Evolutionary conservation across 2,888 invertebrate genomes (phyloP), one percentile per base, ranked within the genome.

Genomic region (Euclidia mi): DNA sequence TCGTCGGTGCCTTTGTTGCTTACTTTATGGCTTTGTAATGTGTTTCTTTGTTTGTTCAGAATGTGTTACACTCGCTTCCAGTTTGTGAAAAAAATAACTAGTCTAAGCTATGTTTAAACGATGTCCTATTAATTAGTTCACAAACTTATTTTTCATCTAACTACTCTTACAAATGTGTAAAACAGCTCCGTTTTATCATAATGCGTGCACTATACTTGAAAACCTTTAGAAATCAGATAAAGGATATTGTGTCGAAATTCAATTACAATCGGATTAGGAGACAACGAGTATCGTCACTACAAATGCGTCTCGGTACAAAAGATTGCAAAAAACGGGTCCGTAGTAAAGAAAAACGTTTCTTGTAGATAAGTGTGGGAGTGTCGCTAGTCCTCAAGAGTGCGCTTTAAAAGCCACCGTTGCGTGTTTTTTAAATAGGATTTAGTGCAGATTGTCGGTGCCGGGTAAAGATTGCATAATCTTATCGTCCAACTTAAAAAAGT

Each of bases 1-100:
- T 86, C 87, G 92, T 89, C 94, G 94, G 94, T 84, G 78, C 87
- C 92, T 94, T 94, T 94, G 94, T 92, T 90, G 90, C 82, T 83
- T 79, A 87, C 86, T 94, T 94, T 94, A 94, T 90, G 89, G 92
- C 89, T 91, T 90, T 88, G 94, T 94, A 93, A 94, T 93, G 93
- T 91, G 91, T 92, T 92, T 92, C 91, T 91, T 92, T 94, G 92
- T 94, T 93, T 94, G 93, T 91, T 91, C 88, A 86, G 87, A 89
- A 89, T 87, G 85, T 86, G 90, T 87, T 89, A 88, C 88, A 85
- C 89, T 87, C 69, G 87, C 87, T 87, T 84, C 85, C 82, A 82
- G 85, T 88, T 78, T 84, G 87, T 80, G 75, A 74, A 78, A 78
- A 83, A 76, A 76, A 68, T 61, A 70, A 67, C 71, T 60, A 73